Base-by-base conservation (phyloP, 2,113 vertebrate species). In the Podocnemis expansa region DNA sequence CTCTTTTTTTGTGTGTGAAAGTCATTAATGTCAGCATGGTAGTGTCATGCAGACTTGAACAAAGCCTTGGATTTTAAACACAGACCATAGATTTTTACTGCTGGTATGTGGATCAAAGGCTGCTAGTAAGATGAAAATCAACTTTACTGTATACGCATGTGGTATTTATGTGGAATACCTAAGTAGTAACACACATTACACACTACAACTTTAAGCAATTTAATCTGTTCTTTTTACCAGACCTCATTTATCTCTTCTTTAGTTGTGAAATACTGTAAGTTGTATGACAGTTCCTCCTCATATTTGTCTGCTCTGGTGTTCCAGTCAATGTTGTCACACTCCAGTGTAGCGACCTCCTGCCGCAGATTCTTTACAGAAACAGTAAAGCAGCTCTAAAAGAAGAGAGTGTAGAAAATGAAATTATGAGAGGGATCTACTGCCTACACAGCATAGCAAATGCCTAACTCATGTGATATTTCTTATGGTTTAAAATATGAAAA, bases 191-290 rank as follows among this genome's bases (percentile, higher is more conserved):
- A 45, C 13, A 12, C 3, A 49, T 43, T 87, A 49, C 86, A 83
- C 17, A 70, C 83, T 95, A 47, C 4, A 82, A 22, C 1, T 51
- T 52, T 86, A 79, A 84, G 83, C 31, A 34, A 73, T 16, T 78
- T 51, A 54, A 1, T 45, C 1, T 6, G 16, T 22, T 90, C 21
- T 27, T 10, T 86, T 89, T 91, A 56, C 91, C 89, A 89, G 88
- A 99, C 98, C 98, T 99, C 98, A n/a, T 95, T 97, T 89, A 99
- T 98, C 87, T 98, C 98, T 10, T 98, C 98, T 84, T 97, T 98
- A 82, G 96, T 90, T 31, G 91, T 60, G 27, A 97, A 98, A 91
- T 96, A 97, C 16, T 98, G 95, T 43, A 98, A 75, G 86, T 93
- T 96, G 60, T 52, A 85, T 79, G 95, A 95, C 87, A 98, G 91